These are phyloP conservation scores for Epirrhoe tristata DNA, from an alignment of 2,888 invertebrate genomes.

Conservation along the genomic window DNA sequence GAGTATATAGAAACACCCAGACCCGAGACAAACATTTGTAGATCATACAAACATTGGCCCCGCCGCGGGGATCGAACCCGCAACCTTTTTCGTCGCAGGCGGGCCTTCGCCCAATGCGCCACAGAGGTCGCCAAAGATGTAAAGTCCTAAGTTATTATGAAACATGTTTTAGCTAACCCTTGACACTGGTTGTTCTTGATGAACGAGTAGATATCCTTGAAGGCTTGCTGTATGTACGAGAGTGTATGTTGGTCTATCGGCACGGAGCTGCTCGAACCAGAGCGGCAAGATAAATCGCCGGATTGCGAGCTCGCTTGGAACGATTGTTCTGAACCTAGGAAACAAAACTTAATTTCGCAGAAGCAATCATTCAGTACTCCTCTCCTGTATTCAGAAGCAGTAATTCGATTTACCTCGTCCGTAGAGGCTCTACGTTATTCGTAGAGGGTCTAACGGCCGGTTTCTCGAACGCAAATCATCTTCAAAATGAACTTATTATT, in stretches of 20 bases:
- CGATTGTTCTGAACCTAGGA: conserved; percentile 75
- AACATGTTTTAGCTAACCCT: conserved; percentile 56
- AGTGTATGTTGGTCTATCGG: conserved; percentile 79
- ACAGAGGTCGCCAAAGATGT: too few relatives aligned
- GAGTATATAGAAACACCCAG: too few relatives aligned
- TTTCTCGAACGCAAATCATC: too few relatives aligned
- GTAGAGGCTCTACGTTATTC: conserved; percentile 5
- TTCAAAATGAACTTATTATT: too few relatives aligned
- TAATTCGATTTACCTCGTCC: neutral
- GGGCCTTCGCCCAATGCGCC: too few relatives aligned
- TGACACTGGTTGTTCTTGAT: conserved; percentile 80
- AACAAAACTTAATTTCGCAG: neutral
- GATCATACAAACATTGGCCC: too few relatives aligned
- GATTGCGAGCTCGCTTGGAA: conserved; percentile 70
- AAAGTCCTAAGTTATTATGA: too few relatives aligned
- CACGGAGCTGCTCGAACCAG: conserved; percentile 72
- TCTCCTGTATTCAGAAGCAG: too few relatives aligned
- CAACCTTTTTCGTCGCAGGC: too few relatives aligned
- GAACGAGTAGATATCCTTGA: conserved; percentile 77
- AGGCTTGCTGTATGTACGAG: conserved; percentile 79
- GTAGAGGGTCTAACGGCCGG: conserved; percentile 9
- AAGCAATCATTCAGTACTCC: too few relatives aligned
- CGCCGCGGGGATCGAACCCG: too few relatives aligned
- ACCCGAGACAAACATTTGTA: too few relatives aligned
- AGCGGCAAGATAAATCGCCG: conserved; percentile 67